These are phyloP conservation scores for Misgurnus mizolepis DNA, from an alignment of 2,113 vertebrate species.

Conservation along the genomic window DNA sequence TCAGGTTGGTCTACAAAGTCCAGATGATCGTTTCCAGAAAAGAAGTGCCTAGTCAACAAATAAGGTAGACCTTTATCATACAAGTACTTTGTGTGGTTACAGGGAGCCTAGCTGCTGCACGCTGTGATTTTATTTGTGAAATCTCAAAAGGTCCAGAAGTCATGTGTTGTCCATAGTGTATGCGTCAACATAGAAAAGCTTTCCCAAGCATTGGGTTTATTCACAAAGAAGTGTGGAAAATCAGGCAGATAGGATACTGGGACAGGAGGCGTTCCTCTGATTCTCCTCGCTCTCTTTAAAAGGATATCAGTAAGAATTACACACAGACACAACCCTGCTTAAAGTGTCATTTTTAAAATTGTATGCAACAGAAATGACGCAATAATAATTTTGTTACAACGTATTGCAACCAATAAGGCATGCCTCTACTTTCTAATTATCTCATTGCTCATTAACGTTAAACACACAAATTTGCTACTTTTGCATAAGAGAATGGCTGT, in stretches of 20 bases:
- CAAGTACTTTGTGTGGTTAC: too few relatives aligned
- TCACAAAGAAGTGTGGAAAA: slow-evolving; percentile 73
- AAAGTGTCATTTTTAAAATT: not conserved
- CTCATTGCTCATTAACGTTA: too few relatives aligned
- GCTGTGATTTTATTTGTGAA: not conserved
- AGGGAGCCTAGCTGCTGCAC: not conserved
- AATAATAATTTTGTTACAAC: too few relatives aligned
- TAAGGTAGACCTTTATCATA: too few relatives aligned
- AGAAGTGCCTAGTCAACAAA: too few relatives aligned
- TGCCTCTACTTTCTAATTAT: too few relatives aligned
- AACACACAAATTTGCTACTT: too few relatives aligned
- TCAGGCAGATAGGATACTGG: slow-evolving; percentile 68
- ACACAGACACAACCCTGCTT: not conserved
- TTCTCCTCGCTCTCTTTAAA: slow-evolving; percentile 70
- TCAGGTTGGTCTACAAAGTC: too few relatives aligned
- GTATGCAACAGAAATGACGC: too few relatives aligned
- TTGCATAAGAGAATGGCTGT: too few relatives aligned
- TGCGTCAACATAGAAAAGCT: slow-evolving; percentile 59
- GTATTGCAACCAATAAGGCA: too few relatives aligned
- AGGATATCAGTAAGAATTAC: slow-evolving; percentile 34
- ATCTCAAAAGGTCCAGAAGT: not conserved
- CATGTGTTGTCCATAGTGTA: slow-evolving; percentile 56
- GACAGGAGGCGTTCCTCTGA: slow-evolving; percentile 75
- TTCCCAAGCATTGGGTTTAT: slow-evolving; percentile 73
- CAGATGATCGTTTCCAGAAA: too few relatives aligned